Evolutionary conservation across 2,888 invertebrate species (phyloP).

Genomic region (Dromius quadrimaculatus): DNA sequence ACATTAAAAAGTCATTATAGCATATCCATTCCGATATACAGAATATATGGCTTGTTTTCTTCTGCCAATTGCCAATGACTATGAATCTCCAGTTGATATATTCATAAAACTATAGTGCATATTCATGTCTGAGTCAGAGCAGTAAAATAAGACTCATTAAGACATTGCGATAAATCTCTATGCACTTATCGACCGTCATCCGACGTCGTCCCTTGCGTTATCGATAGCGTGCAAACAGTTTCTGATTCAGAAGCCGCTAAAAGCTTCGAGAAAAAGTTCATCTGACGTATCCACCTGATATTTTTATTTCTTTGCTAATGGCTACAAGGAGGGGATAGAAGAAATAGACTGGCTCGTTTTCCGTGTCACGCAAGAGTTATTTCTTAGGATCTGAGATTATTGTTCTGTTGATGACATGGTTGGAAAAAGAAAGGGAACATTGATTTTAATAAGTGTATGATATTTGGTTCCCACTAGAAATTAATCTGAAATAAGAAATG

Average conservation of each 20-base stretch:
- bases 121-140: too few relatives aligned
- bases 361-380: conserved; percentile 1
- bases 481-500: too few relatives aligned
- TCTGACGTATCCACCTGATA: conserved; percentile 23
- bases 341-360: conserved; percentile 2
- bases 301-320: conserved; percentile 34
- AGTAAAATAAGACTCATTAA: too few relatives aligned
- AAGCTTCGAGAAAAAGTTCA: conserved; percentile 29
- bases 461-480: neutral
- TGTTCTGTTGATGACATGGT: conserved; percentile 19
- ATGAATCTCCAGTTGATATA: too few relatives aligned
- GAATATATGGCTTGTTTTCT: too few relatives aligned
- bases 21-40: too few relatives aligned
- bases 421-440: conserved; percentile 32
- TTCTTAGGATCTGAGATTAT: conserved; percentile 14
- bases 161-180: conserved; percentile 22
- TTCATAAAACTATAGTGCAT: too few relatives aligned
- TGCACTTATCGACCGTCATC: conserved; percentile 36
- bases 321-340: conserved; percentile 15
- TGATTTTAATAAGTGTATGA: conserved; percentile 27
- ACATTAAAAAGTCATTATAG: too few relatives aligned
- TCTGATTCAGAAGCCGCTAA: neutral
- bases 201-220: neutral
- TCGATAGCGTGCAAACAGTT: conserved; percentile 34
- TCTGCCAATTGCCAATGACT: too few relatives aligned